Evolutionary conservation across 2,113 vertebrate genomes (phyloP).

Genomic region (Chamaea fasciata): DNA sequence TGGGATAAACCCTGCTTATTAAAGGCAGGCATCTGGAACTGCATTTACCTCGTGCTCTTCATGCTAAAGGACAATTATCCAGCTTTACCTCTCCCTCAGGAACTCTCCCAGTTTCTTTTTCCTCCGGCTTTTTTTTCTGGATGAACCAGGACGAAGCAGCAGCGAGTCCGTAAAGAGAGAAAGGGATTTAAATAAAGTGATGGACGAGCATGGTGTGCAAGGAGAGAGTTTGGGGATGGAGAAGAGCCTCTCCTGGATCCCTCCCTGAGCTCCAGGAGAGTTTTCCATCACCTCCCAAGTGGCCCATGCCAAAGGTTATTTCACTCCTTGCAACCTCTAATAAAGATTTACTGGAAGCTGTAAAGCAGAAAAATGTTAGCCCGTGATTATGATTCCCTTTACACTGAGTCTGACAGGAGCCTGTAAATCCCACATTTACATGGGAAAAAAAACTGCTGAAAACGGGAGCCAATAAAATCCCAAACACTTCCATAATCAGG

Average conservation of each 20-base stretch:
- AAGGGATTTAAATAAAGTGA: background rate
- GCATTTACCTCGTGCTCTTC: background rate
- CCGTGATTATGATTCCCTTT: background rate
- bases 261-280: background rate
- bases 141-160: background rate
- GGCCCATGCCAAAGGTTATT: background rate
- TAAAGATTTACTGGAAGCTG: background rate
- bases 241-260: background rate
- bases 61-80: background rate
- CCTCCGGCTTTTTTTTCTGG: accelerated
- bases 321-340: background rate
- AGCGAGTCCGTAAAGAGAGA: background rate
- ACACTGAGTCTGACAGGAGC: background rate
- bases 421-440: background rate
- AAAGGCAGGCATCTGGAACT: background rate
- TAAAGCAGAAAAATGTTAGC: background rate
- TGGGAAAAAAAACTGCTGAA: background rate
- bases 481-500: background rate
- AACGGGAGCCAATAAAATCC: background rate
- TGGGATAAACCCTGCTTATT: background rate
- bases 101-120: background rate
- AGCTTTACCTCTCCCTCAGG: background rate
- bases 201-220: accelerated
- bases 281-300: background rate
- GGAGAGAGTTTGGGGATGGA: background rate